Percentiles rank a stretch among this genome's conserved stretches.
Evolutionary conservation across 2,113 vertebrate species (phyloP).

Genomic region (Hymenochirus boettgeri): DNA sequence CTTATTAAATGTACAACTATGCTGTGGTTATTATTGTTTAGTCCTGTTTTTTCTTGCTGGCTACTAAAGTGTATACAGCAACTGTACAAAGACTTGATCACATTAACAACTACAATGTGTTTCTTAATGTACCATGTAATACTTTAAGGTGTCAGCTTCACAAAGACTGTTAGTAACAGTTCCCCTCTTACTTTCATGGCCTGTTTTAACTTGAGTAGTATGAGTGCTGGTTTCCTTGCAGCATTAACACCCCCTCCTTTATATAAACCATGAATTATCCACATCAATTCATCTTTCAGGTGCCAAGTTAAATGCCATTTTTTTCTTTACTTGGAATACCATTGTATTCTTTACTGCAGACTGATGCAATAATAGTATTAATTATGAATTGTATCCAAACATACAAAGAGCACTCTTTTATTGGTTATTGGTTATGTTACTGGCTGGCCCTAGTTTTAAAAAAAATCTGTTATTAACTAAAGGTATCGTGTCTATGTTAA

Average conservation of each 20-base stretch:
- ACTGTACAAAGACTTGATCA: conserved; percentile 12
- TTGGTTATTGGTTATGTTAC: too few species aligned
- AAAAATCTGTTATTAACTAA: too few species aligned
- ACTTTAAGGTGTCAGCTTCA: conserved; percentile 16
- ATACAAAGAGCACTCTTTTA: too few species aligned
- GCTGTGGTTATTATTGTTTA: background rate
- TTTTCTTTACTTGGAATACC: too few species aligned
- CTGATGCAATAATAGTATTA: too few species aligned
- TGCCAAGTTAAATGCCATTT: too few species aligned
- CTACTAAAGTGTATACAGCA: conserved; percentile 8
- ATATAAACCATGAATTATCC: too few species aligned
- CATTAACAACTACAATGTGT: conserved; percentile 16
- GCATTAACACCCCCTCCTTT: background rate
- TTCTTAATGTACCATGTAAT: conserved; percentile 5
- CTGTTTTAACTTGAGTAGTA: conserved; percentile 7
- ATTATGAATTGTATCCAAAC: too few species aligned
- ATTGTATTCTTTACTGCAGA: too few species aligned
- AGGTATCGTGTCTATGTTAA: too few species aligned
- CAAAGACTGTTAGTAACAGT: background rate
- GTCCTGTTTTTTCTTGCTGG: conserved; percentile 5
- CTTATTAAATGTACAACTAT: background rate
- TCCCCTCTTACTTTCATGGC: background rate
- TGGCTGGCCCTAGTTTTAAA: too few species aligned
- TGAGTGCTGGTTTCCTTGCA: background rate
- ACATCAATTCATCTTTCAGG: too few species aligned